Conservation (phyloP, 35 echinoderm and acorn worm species). For the Holothuria glaberrima region DNA sequence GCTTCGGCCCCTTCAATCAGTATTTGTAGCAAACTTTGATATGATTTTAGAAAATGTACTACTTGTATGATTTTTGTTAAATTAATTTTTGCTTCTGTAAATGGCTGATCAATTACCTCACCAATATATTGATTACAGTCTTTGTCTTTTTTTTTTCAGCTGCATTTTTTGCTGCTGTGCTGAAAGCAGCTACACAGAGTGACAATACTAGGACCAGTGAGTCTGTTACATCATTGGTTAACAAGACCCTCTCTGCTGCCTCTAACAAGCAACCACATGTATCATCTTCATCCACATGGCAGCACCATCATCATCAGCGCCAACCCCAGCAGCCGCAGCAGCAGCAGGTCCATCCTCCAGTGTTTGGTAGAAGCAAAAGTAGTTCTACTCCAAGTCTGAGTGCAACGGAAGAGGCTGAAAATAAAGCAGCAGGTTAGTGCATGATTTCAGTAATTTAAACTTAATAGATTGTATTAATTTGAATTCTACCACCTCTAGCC, state of each 20-base stretch:
- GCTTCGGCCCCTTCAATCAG: too few species aligned
- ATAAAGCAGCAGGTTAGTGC: slow-evolving; percentile 52
- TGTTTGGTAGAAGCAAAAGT: slow-evolving; percentile 79
- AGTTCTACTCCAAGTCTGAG: slow-evolving; percentile 94
- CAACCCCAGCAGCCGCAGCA: slow-evolving; percentile 24
- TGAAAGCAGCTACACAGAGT: slow-evolving; percentile 62
- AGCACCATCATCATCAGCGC: slow-evolving; percentile 9
- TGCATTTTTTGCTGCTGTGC: slow-evolving; percentile 67
- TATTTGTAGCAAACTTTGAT: too few species aligned
- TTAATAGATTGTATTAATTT: too few species aligned
- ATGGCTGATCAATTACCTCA: neutral
- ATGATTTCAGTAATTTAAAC: too few species aligned
- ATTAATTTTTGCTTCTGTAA: neutral
- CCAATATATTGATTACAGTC: too few species aligned
- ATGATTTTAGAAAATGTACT: neutral
- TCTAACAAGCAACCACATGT: slow-evolving; percentile 7
- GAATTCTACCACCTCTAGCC: too few species aligned
- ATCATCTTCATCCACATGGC: neutral
- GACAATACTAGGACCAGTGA: slow-evolving; percentile 60
- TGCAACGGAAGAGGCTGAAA: slow-evolving; percentile 62
- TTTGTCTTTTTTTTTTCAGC: neutral
- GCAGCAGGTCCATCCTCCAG: slow-evolving; percentile 35
- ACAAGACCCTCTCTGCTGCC: slow-evolving; percentile 53
- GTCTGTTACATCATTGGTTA: slow-evolving; percentile 60
- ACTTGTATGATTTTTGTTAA: neutral